Evolutionary conservation across 35 echinoderm and acorn worm genomes (phyloP).

Genomic region (Hemicentrotus pulcherrimus): DNA sequence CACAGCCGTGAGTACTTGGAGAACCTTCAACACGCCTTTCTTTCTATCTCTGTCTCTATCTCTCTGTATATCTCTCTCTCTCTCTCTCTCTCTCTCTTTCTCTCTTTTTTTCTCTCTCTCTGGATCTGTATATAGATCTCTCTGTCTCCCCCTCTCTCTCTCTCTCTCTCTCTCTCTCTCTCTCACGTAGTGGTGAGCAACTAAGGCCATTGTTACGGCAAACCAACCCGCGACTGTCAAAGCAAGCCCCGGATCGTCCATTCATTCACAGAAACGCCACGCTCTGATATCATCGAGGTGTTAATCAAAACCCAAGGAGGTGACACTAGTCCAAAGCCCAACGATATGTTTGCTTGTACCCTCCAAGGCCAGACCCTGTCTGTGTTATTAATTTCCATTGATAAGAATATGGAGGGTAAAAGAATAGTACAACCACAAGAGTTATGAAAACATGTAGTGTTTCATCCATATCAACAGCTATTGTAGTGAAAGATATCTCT

Average conservation of each 20-base stretch:
- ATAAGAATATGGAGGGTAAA: background rate
- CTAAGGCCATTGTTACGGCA: background rate
- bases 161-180: background rate
- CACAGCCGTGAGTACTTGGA: background rate
- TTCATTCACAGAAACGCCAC: background rate
- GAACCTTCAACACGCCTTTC: background rate
- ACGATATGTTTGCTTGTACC: background rate
- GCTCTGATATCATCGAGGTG: background rate
- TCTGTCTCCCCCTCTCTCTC: background rate
- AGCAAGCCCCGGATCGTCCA: background rate
- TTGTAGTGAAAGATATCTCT: background rate
- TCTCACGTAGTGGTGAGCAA: background rate
- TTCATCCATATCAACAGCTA: background rate
- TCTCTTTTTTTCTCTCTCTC: background rate
- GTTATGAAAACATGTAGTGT: constrained; percentile 13
- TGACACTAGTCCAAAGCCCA: background rate
- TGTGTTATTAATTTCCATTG: constrained; percentile 4
- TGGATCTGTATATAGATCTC: too few species aligned
- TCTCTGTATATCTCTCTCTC: background rate
- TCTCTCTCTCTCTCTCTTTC: background rate
- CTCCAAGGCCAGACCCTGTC: background rate
- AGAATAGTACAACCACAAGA: background rate
- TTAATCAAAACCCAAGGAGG: background rate
- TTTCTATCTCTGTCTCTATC: background rate
- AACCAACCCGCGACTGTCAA: background rate